phyloP scores from a whole-genome alignment of 2,113 vertebrate genomes.

The Pleuronectes platessa region DNA sequence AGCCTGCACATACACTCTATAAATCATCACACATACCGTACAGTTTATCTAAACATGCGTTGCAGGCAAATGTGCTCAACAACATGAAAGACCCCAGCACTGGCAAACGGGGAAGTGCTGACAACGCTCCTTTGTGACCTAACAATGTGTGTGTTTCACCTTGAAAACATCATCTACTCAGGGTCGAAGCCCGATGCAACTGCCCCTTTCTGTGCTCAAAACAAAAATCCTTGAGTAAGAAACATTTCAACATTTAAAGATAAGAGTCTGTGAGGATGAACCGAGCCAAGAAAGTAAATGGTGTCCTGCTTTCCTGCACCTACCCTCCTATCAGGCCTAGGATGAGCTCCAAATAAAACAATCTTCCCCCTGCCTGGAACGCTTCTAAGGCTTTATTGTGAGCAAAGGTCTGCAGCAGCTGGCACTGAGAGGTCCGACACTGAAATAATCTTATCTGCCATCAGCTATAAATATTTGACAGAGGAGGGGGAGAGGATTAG shows the following conservation, averaged over 20 bases:
- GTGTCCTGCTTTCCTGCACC: conserved; percentile 43
- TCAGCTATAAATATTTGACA: conserved; percentile 85
- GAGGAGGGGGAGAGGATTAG: conserved; percentile 53
- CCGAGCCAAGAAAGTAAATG: conserved; percentile 42
- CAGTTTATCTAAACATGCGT: conserved; percentile 10
- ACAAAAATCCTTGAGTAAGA: conserved; percentile 6
- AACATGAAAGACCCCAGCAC: conserved; percentile 8
- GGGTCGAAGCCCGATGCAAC: conserved; percentile 1
- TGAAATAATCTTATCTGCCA: conserved; percentile 85
- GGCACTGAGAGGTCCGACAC: conserved; percentile 79
- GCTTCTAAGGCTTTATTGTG: conserved; percentile 83
- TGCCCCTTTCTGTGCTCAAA: not conserved
- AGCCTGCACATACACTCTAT: conserved; percentile 12
- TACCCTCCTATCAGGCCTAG: conserved; percentile 65
- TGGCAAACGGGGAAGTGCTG: conserved; percentile 15
- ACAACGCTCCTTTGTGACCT: conserved; percentile 27
- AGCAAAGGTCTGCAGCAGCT: conserved; percentile 86
- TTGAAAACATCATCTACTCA: conserved; percentile 10
- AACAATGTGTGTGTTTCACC: conserved; percentile 6
- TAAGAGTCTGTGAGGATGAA: conserved; percentile 41
- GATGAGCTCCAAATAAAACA: conserved; percentile 82
- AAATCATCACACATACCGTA: conserved; percentile 26
- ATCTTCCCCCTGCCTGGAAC: conserved; percentile 73
- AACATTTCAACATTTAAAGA: conserved; percentile 49
- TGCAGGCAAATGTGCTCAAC: not conserved